Base-by-base conservation (phyloP, 2,113 vertebrate genomes). In the Nycticebus coucang region DNA sequence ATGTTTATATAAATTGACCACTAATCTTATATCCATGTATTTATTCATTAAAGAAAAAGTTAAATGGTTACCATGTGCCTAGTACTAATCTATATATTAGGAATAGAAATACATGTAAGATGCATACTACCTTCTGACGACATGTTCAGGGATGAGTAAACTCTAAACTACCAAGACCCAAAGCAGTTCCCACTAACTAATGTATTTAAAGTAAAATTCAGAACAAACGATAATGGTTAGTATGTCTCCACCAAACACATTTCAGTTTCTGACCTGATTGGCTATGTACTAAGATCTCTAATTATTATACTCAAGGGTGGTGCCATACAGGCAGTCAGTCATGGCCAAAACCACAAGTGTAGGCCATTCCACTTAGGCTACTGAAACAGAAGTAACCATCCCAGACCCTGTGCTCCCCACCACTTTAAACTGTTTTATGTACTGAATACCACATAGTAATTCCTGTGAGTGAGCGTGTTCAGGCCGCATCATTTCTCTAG, bases 401-500 rank as follows among this genome's bases (percentile, higher is more conserved):
- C 1, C 41, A 64, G 45, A 72, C 26, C 45, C 22, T 5, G 7
- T 53, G 18, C 5, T 3, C 4, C 26, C 10, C n/a, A 4, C 1
- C n/a, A 28, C 81, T 45, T 75, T 19, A 93, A 91, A 69, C 57
- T 33, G 17, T 2, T 24, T n/a, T 66, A 18, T 66, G 12, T 35
- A 45, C 69, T 33, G 28, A 89, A 68, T 28, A 78, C 4, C 77
- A 35, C 13, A 22, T 10, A 37, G 6, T 37, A 15, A 55, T 7
- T 35, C 9, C 8, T 41, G 0, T 74, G 60, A 19, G 5, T 12
- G 28, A 22, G 19, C 1, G 33, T 4, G 6, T 1, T 18, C 26
- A 12, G 8, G 4, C 14, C 50, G 64, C 19, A 41, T 0, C 1
- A 2, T 15, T 77, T 37, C n/a, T 62, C 45, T 21, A 80, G 12